Conservation (phyloP, 2,888 invertebrate genomes). For the Plagodis pulveraria region DNA sequence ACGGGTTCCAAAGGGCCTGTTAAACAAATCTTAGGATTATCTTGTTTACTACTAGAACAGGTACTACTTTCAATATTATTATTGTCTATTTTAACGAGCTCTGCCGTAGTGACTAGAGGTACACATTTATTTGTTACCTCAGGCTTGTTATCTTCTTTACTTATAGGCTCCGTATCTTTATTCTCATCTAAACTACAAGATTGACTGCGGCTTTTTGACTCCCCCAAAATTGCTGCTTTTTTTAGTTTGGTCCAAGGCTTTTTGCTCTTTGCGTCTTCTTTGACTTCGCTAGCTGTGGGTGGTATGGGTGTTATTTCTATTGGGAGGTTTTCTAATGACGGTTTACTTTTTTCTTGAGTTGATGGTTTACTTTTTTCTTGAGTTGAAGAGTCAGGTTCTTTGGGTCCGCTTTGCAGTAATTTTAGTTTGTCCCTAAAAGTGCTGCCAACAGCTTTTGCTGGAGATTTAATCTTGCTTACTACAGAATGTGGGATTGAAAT, state of each 20-base stretch:
- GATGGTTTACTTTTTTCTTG: slow-evolving; percentile 61
- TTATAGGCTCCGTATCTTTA: slow-evolving; percentile 51
- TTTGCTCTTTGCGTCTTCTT: slow-evolving; percentile 75
- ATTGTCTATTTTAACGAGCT: slow-evolving; percentile 81
- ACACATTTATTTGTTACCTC: slow-evolving; percentile 63
- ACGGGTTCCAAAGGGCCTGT: slow-evolving; percentile 76
- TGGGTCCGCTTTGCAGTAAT: slow-evolving; percentile 71
- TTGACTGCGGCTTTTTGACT: slow-evolving; percentile 72
- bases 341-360: slow-evolving; percentile 60
- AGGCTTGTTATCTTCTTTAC: slow-evolving; percentile 52
- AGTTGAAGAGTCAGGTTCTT: slow-evolving; percentile 57
- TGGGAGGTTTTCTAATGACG: slow-evolving; percentile 57
- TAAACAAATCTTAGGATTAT: slow-evolving; percentile 73
- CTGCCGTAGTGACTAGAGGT: slow-evolving; percentile 73
- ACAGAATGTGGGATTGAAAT: slow-evolving; percentile 82
- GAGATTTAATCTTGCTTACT: slow-evolving; percentile 81
- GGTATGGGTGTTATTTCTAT: slow-evolving; percentile 63
- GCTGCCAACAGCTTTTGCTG: slow-evolving; percentile 77
- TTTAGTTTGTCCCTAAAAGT: slow-evolving; percentile 81
- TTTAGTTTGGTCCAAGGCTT: slow-evolving; percentile 92
- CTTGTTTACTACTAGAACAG: slow-evolving; percentile 65
- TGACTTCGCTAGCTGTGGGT: slow-evolving; percentile 50
- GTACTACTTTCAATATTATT: slow-evolving; percentile 71
- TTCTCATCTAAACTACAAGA: slow-evolving; percentile 64
- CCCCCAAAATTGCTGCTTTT: slow-evolving; percentile 88